Evolutionary conservation across 2,888 invertebrate species (phyloP).

Genomic region (Platycheirus albimanus): DNA sequence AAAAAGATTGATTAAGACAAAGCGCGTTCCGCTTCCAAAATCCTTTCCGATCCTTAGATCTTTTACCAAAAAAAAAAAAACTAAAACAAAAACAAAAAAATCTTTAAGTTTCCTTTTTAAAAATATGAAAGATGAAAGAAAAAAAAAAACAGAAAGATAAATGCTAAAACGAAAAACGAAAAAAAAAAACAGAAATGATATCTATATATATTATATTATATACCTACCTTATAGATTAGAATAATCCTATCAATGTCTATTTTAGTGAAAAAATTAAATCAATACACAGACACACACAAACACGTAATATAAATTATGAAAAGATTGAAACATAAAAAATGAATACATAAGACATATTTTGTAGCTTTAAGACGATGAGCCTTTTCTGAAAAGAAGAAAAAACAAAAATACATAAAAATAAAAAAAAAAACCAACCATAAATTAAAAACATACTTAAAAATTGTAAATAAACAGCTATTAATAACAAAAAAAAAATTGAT

Average conservation of each 20-base stretch:
- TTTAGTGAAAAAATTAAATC: constrained; percentile 57
- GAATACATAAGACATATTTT: constrained; percentile 72
- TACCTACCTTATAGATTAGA: constrained; percentile 58
- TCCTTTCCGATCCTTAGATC: constrained; percentile 66
- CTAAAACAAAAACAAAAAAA: background rate
- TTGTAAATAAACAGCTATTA: constrained; percentile 69
- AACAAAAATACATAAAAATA: too few relatives aligned
- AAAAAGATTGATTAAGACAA: constrained; percentile 40
- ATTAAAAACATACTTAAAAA: constrained; percentile 30
- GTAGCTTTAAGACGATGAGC: constrained; percentile 74
- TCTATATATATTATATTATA: constrained; percentile 6
- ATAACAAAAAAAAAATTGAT: constrained; percentile 59
- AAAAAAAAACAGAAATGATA: constrained; percentile 38
- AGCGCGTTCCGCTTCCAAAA: constrained; percentile 57
- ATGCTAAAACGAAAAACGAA: constrained; percentile 12
- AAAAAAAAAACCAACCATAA: constrained; percentile 27
- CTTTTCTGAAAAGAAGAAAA: constrained; percentile 73
- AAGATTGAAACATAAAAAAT: constrained; percentile 60
- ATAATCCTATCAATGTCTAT: constrained; percentile 74
- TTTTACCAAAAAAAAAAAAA: constrained; percentile 10
- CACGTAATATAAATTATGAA: constrained; percentile 46
- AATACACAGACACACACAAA: constrained; percentile 58
- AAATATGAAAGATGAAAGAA: constrained; percentile 41
- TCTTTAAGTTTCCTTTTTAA: constrained; percentile 19
- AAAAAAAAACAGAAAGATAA: constrained; percentile 8